Evolutionary conservation across 2,113 vertebrate genomes (phyloP).

Genomic region (Neopipo cinnamomea): DNA sequence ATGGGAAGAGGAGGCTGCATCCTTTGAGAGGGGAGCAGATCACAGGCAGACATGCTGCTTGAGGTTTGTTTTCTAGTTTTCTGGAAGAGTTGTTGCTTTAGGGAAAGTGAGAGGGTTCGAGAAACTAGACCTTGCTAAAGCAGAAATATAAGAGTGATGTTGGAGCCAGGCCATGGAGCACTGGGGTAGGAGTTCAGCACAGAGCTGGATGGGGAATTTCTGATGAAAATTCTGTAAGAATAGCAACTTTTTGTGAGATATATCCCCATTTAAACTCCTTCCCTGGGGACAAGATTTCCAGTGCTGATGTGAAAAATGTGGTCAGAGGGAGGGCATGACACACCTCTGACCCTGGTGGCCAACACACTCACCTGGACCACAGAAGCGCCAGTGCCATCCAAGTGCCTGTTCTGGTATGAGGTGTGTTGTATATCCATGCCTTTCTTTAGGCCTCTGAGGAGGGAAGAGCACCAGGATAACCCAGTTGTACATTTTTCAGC

Average conservation of each 20-base stretch:
- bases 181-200: not conserved
- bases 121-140: not conserved
- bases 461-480: not conserved
- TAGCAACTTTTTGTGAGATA: not conserved
- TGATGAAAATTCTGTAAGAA: not conserved
- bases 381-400: not conserved
- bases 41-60: not conserved
- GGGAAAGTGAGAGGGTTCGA: not conserved
- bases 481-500: not conserved
- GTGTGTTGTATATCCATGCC: rapidly evolving
- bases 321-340: not conserved
- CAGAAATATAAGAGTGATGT: not conserved
- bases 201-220: not conserved
- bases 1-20: not conserved
- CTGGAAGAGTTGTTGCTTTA: not conserved
- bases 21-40: not conserved
- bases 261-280: not conserved
- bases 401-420: not conserved
- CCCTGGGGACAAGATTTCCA: not conserved
- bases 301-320: not conserved
- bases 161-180: not conserved
- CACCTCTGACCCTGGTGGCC: not conserved
- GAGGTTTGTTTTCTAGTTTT: not conserved
- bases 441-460: not conserved
- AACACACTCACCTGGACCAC: not conserved